Evolutionary conservation across 2,888 invertebrate genomes (phyloP).

Genomic region (Apodemia hepburni): DNA sequence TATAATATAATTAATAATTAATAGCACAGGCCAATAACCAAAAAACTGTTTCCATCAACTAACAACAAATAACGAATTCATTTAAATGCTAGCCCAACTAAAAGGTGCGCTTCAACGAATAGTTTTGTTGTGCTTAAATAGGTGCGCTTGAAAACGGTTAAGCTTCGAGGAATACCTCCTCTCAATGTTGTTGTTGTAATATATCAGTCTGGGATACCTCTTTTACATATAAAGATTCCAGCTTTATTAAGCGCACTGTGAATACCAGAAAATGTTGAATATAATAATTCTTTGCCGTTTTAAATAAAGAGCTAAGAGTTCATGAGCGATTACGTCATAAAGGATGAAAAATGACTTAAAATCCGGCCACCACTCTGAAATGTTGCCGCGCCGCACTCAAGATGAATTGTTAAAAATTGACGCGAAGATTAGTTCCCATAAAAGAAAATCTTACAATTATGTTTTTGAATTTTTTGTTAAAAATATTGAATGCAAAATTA

Average conservation of each 20-base stretch:
- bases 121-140: too few species aligned
- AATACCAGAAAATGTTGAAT: slow-evolving; percentile 58
- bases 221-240: slow-evolving; percentile 24
- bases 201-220: slow-evolving; percentile 19
- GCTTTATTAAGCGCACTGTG: slow-evolving; percentile 25
- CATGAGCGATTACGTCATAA: slow-evolving; percentile 71
- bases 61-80: too few species aligned
- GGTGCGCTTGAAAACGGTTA: too few species aligned
- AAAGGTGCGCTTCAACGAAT: too few species aligned
- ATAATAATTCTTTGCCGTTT: slow-evolving; percentile 59
- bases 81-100: too few species aligned
- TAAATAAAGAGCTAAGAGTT: slow-evolving; percentile 68
- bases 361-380: slow-evolving; percentile 49
- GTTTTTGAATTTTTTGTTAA: too few species aligned
- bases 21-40: too few species aligned
- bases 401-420: slow-evolving; percentile 65
- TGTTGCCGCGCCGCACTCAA: slow-evolving; percentile 43
- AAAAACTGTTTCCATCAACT: too few species aligned
- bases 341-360: slow-evolving; percentile 69
- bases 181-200: too few species aligned
- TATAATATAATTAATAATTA: too few species aligned
- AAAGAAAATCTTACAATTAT: slow-evolving; percentile 25
- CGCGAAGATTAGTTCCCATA: slow-evolving; percentile 45
- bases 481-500: too few species aligned
- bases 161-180: too few species aligned